Evolutionary conservation across 2,797 vertebrate genomes (phyloP), one percentile per base, ranked within the genome.

Genomic region (Sorex maritimensis): DNA sequence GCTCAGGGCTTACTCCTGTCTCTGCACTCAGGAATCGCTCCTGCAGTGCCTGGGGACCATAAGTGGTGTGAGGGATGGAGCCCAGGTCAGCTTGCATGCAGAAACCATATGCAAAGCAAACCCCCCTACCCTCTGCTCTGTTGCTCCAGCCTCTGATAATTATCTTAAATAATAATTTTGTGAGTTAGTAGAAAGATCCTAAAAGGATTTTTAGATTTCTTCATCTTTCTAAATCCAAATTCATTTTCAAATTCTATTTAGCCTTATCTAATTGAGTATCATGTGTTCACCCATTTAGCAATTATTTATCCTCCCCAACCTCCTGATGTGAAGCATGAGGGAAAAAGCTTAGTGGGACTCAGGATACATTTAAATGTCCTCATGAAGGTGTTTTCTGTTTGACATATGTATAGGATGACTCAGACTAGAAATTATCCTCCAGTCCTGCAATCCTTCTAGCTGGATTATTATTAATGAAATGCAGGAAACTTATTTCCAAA

Each of bases 241-340:
- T 17, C 1, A 12, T 4, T 11, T 17, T 72, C 41, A 13, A 8
- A 23, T 17, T 52, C 17, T 2, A 23, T 58, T 38, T 49, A 13
- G 2, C 7, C 21, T 24, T 34, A 69, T 28, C 15, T 28, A 15
- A 13, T 5, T 34, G 68, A 58, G 38, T 52, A 3, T 26, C 6
- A 49, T 23, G 1, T 19, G 4, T 44, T 61, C 17, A 34, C 49
- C 34, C 34, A 30, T 41, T 55, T 3, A 30, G 9, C 82, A 9
- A 8, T 69, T 84, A 13, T 10, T 13, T 49, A 30, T 7, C 13
- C 4, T 61, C 2, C 1, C 0, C 4, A 0, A 0, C 44, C 15
- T 0, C 52, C 13, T 61, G 58, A 61, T 6, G 12, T 41, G 23
- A 15, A 26, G 10, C 19, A 2, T 6, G 17, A 73, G 28, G 24